These are phyloP conservation scores for Platypus cylindrus DNA, from an alignment of 2,888 invertebrate species.

Conservation along the genomic window DNA sequence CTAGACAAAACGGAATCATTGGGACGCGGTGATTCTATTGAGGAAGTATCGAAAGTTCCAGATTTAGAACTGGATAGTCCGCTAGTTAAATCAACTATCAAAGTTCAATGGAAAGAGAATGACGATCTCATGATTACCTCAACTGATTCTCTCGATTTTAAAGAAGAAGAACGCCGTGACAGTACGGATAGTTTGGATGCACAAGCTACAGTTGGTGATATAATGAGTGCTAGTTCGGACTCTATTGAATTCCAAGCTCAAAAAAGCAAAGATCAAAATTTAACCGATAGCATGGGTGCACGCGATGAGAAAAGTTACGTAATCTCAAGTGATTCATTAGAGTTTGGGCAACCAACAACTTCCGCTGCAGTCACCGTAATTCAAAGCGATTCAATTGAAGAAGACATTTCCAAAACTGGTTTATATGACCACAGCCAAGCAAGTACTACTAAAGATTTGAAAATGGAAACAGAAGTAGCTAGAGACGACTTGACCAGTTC, in stretches of 20 bases:
- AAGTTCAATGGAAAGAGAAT: conserved; percentile 31
- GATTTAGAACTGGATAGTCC: conserved; percentile 39
- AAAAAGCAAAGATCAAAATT: conserved; percentile 30
- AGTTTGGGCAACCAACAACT: conserved; percentile 30
- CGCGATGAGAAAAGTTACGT: conserved; percentile 33
- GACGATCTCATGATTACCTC: conserved; percentile 47
- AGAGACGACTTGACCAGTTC: conserved; percentile 68
- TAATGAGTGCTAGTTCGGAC: conserved; percentile 47
- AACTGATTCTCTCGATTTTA: conserved; percentile 48
- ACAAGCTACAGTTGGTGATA: conserved; percentile 38
- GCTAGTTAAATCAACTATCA: conserved; percentile 30
- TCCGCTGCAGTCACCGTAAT: conserved; percentile 23
- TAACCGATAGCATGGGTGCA: conserved; percentile 45
- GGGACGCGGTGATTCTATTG: conserved; percentile 40
- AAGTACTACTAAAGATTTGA: conserved; percentile 35
- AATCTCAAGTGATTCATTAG: conserved; percentile 41
- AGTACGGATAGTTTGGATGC: conserved; percentile 58
- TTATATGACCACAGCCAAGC: conserved; percentile 36
- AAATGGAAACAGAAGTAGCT: conserved; percentile 37
- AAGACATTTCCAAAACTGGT: conserved; percentile 32
- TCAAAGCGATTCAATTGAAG: conserved; percentile 39
- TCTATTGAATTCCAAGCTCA: conserved; percentile 40
- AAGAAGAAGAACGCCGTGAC: conserved; percentile 39
- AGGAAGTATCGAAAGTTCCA: conserved; percentile 41
- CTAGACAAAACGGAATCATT: conserved; percentile 43